Percentiles rank a stretch among this genome's conserved stretches.
Conservation (phyloP, 2,797 vertebrate species). For the Micrastur ruficollis region DNA sequence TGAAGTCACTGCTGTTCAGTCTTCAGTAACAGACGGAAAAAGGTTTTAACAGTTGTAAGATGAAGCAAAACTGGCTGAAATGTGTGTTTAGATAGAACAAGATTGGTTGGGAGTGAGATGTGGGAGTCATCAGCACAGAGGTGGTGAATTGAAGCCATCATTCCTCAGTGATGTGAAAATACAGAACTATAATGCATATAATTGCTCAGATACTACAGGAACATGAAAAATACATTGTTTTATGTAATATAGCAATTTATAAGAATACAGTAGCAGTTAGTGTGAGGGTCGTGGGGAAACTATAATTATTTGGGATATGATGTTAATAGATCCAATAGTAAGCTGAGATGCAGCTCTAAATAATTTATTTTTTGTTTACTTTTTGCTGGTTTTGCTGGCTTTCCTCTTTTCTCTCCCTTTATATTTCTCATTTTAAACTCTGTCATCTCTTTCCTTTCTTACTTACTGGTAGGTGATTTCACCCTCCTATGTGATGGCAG, state of each 20-base stretch:
- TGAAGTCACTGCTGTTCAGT: background rate
- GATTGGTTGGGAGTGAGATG: slow-evolving; percentile 10
- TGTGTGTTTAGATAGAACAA: background rate
- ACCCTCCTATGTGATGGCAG: background rate
- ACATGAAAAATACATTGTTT: slow-evolving; percentile 46
- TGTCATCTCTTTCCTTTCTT: background rate
- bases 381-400: background rate
- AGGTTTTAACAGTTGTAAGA: background rate
- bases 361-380: background rate
- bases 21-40: background rate
- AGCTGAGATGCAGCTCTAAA: background rate
- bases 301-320: slow-evolving; percentile 35
- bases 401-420: background rate
- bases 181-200: slow-evolving; percentile 19
- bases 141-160: slow-evolving; percentile 43
- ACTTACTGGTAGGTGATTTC: background rate
- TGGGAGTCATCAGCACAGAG: slow-evolving; percentile 39
- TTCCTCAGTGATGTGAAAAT: slow-evolving; percentile 47
- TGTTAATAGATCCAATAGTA: slow-evolving; percentile 34
- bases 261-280: slow-evolving; percentile 16
- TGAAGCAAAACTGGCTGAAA: slow-evolving; percentile 37
- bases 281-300: background rate
- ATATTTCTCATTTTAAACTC: background rate
- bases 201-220: slow-evolving; percentile 19
- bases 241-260: slow-evolving; percentile 32